Base-by-base conservation (phyloP, 2,113 vertebrate genomes). In the Tachysurus fulvidraco region DNA sequence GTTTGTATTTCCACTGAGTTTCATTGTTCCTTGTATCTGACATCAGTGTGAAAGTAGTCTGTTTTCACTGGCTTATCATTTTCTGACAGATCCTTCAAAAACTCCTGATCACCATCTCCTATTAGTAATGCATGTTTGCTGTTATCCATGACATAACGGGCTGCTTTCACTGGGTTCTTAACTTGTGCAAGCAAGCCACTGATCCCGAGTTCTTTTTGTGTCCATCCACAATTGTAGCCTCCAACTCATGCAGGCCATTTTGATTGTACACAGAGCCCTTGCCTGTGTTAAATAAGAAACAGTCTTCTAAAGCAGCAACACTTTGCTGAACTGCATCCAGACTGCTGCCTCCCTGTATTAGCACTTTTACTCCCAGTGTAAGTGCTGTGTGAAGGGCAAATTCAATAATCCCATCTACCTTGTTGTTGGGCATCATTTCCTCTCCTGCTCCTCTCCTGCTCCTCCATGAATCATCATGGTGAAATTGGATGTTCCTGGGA, bases 261-360 rank as follows among this genome's bases (percentile, higher is more conserved):
- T 90, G 91, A 91, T 95, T 96, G 83, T 95, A 94, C 14, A 95
- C 95, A 5, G 95, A 93, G 13, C 95, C 95, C 90, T 95, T 95
- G 4, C 95, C 95, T 25, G 95, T 94, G 87, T 96, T 96, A 88
- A 96, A 96, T 67, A 96, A 91, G 88, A 95, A 95, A 83, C 95
- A 96, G 87, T 96, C 94, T 87, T 96, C 95, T 23, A 96, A 89
- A 50, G 95, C 95, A 87, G 93, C 90, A 28, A 96, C 95, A 81
- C 94, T 94, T 73, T 80, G 93, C 88, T 96, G 93, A 87, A 95
- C 95, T 85, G 94, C 95, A 55, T 96, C 94, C 28, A 96, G 74
- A 89, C 95, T 94, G 30, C 86, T 93, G 65, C 95, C 94, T 59
- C 94, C 92, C 17, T 88, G 50, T 67, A 89, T 88, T 62, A 96